Evolutionary conservation across 2,888 invertebrate genomes (phyloP).

Genomic region (Drosophila ezoana): DNA sequence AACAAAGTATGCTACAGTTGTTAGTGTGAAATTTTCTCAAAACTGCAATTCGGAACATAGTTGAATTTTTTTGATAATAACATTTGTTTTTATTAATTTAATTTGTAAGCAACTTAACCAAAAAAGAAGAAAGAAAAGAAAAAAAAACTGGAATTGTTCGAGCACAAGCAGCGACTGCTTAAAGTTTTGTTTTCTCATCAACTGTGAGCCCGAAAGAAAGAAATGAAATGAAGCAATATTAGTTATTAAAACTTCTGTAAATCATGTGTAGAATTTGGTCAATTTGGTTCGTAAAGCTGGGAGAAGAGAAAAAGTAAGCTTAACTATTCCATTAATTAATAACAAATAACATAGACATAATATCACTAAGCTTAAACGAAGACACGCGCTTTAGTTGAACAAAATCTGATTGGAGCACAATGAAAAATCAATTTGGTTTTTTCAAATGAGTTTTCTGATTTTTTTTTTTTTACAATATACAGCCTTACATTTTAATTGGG

Average conservation of each 20-base stretch:
- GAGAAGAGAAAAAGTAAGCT: conserved; percentile 28
- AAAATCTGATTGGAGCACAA: conserved; percentile 45
- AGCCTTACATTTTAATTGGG: conserved; percentile 50
- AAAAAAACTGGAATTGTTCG: conserved; percentile 44
- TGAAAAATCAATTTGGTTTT: conserved; percentile 35
- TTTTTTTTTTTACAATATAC: conserved; percentile 21
- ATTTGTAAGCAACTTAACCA: conserved; percentile 24
- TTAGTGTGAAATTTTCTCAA: background rate
- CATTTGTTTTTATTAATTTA: conserved; percentile 28
- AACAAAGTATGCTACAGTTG: conserved; percentile 1
- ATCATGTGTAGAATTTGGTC: conserved; percentile 61
- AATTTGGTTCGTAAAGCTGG: conserved; percentile 64
- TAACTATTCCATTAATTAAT: conserved; percentile 60
- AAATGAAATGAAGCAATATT: conserved; percentile 58
- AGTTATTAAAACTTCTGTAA: conserved; percentile 62
- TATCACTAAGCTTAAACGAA: conserved; percentile 70
- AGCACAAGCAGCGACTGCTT: conserved; percentile 22
- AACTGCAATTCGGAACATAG: background rate
- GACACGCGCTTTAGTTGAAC: conserved; percentile 66
- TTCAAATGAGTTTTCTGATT: conserved; percentile 32
- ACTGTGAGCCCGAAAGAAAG: conserved; percentile 37
- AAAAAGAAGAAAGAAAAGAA: background rate
- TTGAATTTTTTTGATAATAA: conserved; percentile 11
- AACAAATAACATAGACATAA: conserved; percentile 58
- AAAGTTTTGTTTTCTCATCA: conserved; percentile 8